A percentile compares a stretch with the other conserved stretches of the same genome.
These are phyloP conservation scores for Ceratosolen fusciceps DNA, from an alignment of 1,140 invertebrate species.

Conservation along the genomic window DNA sequence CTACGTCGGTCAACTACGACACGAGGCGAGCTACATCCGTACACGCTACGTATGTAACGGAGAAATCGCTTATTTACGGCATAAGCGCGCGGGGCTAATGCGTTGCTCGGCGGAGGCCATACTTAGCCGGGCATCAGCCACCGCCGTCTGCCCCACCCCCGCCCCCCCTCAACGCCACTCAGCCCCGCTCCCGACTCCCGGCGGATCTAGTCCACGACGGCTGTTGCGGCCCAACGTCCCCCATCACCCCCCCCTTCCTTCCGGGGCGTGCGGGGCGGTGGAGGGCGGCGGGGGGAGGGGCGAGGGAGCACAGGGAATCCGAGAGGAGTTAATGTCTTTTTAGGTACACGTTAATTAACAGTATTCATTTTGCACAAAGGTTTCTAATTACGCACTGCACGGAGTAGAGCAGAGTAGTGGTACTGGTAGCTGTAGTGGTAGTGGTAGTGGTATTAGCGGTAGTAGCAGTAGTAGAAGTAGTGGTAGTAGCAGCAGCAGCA, in stretches of 20 bases:
- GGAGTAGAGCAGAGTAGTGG: no score
- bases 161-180: no score
- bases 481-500: no score
- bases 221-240: neutral
- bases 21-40: no score
- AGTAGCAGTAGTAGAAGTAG: no score
- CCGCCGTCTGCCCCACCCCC: no score
- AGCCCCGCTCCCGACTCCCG: conserved; percentile 23
- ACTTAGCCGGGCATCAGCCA: conserved; percentile 68
- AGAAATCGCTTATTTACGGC: conserved; percentile 64
- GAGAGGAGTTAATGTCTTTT: conserved; percentile 71
- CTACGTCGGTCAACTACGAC: no score
- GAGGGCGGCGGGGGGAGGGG: neutral
- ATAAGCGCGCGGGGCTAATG: conserved; percentile 60
- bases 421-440: no score
- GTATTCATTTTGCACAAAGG: conserved; percentile 76
- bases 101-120: conserved; percentile 61
- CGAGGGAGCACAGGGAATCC: neutral
- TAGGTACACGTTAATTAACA: conserved; percentile 74
- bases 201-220: neutral
- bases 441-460: no score
- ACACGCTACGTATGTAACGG: conserved; percentile 62
- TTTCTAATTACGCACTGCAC: conserved; percentile 74
- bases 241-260: no score
- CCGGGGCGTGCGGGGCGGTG: no score